These are phyloP conservation scores for Danio tinwini DNA, from an alignment of 2,797 vertebrate species.

Conservation along the genomic window DNA sequence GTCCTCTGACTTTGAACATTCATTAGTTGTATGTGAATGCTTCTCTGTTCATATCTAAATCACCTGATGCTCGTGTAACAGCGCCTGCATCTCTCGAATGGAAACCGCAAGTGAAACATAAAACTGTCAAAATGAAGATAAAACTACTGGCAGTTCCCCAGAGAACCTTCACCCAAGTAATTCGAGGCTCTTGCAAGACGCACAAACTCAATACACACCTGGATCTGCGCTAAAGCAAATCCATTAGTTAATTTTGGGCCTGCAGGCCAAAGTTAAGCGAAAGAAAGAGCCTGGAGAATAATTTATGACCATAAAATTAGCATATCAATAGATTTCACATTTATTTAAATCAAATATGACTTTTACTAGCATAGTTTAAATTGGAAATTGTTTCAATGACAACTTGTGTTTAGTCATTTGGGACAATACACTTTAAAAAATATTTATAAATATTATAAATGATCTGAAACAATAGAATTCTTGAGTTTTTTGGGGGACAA, in stretches of 20 bases:
- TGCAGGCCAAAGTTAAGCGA: not conserved
- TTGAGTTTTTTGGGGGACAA: no score
- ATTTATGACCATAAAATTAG: no score
- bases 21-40: conserved; percentile 6
- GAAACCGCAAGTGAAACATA: conserved; percentile 64
- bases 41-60: conserved; percentile 34
- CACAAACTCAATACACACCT: not conserved
- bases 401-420: no score
- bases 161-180: conserved; percentile 57
- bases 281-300: not conserved
- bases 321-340: no score
- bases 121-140: conserved; percentile 60
- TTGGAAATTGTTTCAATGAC: no score
- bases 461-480: no score
- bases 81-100: conserved; percentile 35
- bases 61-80: conserved; percentile 42
- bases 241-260: conserved; percentile 16
- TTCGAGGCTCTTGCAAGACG: conserved; percentile 49
- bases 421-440: no score
- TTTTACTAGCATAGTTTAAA: no score
- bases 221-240: not conserved
- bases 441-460: no score
- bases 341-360: no score
- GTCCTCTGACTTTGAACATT: not conserved
- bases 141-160: conserved; percentile 46